These are phyloP conservation scores for Parnassius apollo DNA, from an alignment of 2,888 invertebrate genomes.

Conservation along the genomic window DNA sequence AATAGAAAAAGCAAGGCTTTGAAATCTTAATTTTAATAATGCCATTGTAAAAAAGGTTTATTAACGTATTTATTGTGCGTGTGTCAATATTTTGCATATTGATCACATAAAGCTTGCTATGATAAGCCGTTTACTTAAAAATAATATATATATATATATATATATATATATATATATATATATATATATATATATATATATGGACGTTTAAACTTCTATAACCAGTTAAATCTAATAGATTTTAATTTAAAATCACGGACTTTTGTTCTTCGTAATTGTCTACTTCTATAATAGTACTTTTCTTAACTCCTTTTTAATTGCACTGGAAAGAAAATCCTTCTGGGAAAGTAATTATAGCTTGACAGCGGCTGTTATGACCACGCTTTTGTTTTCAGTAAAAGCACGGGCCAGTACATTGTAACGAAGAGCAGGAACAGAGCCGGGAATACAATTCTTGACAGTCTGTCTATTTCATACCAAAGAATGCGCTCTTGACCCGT, in stretches of 20 bases:
- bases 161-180: constrained; percentile 1
- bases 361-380: constrained; percentile 61
- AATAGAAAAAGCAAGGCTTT: neutral
- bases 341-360: neutral
- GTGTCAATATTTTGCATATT: too few species aligned
- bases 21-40: neutral
- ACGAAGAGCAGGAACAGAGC: constrained; percentile 89
- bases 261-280: too few species aligned
- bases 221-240: neutral
- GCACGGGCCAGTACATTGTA: constrained; percentile 89
- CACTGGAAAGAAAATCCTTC: neutral
- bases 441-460: constrained; percentile 89
- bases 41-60: too few species aligned
- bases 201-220: constrained; percentile 12
- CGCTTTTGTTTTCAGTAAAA: constrained; percentile 84
- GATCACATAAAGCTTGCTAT: too few species aligned
- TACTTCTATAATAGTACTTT: too few species aligned
- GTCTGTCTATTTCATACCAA: constrained; percentile 89
- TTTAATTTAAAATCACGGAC: neutral
- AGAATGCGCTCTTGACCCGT: constrained; percentile 87
- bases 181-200: constrained; percentile 2
- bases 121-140: too few species aligned
- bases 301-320: too few species aligned
- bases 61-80: too few species aligned
- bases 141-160: neutral